Evolutionary conservation across 2,113 vertebrate genomes (phyloP).

Genomic region (Urocolius indicus): DNA sequence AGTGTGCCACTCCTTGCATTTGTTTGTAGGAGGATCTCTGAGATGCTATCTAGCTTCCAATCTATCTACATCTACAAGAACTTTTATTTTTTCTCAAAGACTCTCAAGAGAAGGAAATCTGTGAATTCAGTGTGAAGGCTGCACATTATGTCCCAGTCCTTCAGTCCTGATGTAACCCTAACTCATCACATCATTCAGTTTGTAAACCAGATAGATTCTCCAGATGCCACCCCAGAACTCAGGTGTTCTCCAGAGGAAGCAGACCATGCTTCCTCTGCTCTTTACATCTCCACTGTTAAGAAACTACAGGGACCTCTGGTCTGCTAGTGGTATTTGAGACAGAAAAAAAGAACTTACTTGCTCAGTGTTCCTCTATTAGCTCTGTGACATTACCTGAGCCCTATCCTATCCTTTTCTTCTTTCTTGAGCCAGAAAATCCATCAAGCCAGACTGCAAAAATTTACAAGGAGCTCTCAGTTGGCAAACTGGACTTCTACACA

Average conservation of each 20-base stretch:
- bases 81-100: not conserved
- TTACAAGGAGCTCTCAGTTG: not conserved
- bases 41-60: not conserved
- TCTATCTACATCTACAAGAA: not conserved
- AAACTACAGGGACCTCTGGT: not conserved
- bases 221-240: not conserved
- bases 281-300: not conserved
- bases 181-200: not conserved
- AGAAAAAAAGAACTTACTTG: not conserved
- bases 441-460: not conserved
- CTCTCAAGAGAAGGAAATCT: not conserved
- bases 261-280: not conserved
- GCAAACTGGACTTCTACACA: not conserved
- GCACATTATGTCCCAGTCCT: not conserved
- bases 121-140: not conserved
- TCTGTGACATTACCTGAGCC: not conserved
- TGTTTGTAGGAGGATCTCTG: not conserved
- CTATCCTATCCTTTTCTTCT: not conserved
- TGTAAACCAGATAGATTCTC: not conserved
- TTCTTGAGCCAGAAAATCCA: not conserved
- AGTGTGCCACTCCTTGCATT: not conserved
- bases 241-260: not conserved
- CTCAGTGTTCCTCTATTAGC: not conserved
- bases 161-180: not conserved
- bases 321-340: not conserved